Evolutionary conservation across 35 echinoderm and acorn worm genomes (phyloP), one percentile per base, ranked within the genome.

Genomic region (Hemicentrotus pulcherrimus): DNA sequence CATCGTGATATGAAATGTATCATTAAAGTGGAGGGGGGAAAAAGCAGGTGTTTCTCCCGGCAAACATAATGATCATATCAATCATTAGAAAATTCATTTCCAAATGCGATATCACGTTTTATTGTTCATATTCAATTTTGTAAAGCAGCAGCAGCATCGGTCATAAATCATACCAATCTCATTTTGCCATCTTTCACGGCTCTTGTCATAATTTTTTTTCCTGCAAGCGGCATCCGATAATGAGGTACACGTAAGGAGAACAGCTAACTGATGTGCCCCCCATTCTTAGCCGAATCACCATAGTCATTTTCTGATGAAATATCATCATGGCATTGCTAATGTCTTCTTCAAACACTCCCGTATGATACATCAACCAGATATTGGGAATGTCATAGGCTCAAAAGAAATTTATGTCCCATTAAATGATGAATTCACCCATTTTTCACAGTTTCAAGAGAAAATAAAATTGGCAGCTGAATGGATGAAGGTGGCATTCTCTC

Each of bases 41-140:
- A 78, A 78, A 28, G 65, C 65, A 78, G 65, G 65, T 78, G 65
- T 78, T 78, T 78, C 24, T 78, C 6, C 65, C 65, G 19, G 22
- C 65, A n/a, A 78, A 7, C 65, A 5, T 78, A 78, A 78, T 78
- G 65, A 78, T 78, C 65, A 78, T 78, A 78, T 78, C 65, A 78
- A 78, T 78, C 65, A 78, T 78, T 22, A 78, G 65, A 78, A 78
- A 78, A 78, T 78, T 78, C 65, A 78, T 78, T 78, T 78, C 65
- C 22, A 78, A 78, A 78, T 78, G 65, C 65, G 65, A 78, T 78
- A 59, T 78, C 65, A 78, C 65, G 65, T 78, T 78, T 78, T 78
- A 78, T 78, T 78, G 65, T 78, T 78, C 65, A 78, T 78, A 78
- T 78, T 78, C 65, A 78, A 78, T 78, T 78, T 78, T 78, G 65